Base-by-base conservation (phyloP, 2,797 vertebrate species). In the Gymnopithys bicolor region DNA sequence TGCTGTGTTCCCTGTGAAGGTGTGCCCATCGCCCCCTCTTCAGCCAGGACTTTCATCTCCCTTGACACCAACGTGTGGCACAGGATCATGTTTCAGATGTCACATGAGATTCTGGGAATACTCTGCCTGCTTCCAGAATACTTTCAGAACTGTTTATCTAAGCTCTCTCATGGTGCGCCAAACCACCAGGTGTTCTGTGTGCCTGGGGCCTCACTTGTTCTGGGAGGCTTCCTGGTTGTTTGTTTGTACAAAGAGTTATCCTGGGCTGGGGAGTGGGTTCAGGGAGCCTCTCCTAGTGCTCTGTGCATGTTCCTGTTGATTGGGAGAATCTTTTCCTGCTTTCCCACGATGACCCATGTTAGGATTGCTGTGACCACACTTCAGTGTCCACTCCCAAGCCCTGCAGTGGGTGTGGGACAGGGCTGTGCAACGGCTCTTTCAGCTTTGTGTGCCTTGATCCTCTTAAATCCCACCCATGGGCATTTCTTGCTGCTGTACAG, bases 181-280 rank as follows among this genome's bases (percentile, higher is more conserved):
- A 93, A 60, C 89, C 84, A 68, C 93, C 94, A 94, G 95, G 96
- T 96, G 93, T 81, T 85, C 87, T 35, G 30, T 83, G 32, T 71
- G 91, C 96, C 96, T 71, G 37, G 19, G 95, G 95, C 94, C 66
- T 58, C 53, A 3, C 76, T 76, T 64, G 79, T 69, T 94, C 87
- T 96, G 94, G 93, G 93, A 95, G 43, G 43, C 33, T 88, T 86
- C 82, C 89, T 81, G 32, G 94, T 7, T 22, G 75, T 94, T 46
- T 89, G 79, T 96, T 91, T 95, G 87, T 30, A 5, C 76, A 87
- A 89, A 53, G 74, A 62, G 68, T 27, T 80, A 3, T 51, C 89
- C 83, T 58, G 60, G 8, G 64, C 68, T 87, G 93, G 64, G 43
- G 23, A 39, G 75, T 17, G 87, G 59, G 56, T n/a, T 77, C 60